A percentile compares a stretch with the other conserved stretches of the same genome.
phyloP scores from a whole-genome alignment of 2,113 vertebrate genomes.

The Plotosus lineatus region DNA sequence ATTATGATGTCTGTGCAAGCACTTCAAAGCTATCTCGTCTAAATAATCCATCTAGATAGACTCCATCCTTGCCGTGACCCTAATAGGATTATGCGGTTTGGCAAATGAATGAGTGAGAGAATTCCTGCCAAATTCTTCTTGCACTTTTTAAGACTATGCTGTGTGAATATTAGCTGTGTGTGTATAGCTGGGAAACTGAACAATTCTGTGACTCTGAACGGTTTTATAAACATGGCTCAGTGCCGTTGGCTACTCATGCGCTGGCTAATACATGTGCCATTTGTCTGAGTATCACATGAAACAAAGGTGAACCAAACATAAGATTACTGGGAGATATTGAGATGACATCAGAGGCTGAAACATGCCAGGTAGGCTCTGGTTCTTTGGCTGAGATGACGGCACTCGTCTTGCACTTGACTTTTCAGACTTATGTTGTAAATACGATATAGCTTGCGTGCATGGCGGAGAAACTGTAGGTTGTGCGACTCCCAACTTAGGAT shows the following conservation, averaged over 20 bases:
- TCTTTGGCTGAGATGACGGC: constrained; percentile 32
- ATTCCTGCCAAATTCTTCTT: not conserved
- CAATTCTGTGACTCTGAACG: constrained; percentile 1
- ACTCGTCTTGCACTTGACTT: constrained; percentile 57
- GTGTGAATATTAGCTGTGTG: not conserved
- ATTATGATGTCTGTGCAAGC: too few species aligned
- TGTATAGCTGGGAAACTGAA: constrained; percentile 1
- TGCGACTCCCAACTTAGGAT: too few species aligned
- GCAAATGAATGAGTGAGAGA: too few species aligned
- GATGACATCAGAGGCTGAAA: constrained; percentile 65
- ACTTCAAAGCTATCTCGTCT: too few species aligned
- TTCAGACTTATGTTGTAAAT: too few species aligned
- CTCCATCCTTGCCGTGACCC: too few species aligned
- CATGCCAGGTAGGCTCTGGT: constrained; percentile 60
- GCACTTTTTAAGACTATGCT: not conserved
- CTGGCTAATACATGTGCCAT: constrained; percentile 22
- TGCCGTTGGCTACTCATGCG: constrained; percentile 1
- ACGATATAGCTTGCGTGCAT: too few species aligned
- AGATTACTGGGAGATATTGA: constrained; percentile 57
- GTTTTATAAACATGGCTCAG: not conserved
- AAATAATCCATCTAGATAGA: too few species aligned
- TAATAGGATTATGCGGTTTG: too few species aligned
- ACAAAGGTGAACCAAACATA: constrained; percentile 65
- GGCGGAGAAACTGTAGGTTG: too few species aligned
- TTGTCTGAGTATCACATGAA: constrained; percentile 57